phyloP scores from a whole-genome alignment of 1,140 invertebrate genomes.

The Cydia fagiglandana region DNA sequence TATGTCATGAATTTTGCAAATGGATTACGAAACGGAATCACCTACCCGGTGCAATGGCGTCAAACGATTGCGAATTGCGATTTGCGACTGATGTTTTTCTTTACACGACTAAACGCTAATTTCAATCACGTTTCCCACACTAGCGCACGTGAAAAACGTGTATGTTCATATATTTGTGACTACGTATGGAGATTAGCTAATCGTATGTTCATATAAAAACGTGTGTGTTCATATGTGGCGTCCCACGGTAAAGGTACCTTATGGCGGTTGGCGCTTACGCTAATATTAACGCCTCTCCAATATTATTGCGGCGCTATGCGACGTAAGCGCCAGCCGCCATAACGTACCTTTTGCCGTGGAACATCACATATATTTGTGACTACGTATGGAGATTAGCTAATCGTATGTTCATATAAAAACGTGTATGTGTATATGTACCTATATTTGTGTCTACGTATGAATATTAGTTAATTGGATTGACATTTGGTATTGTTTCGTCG shows the following conservation, averaged over 20 bases:
- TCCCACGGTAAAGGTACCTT: too few species aligned
- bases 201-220: not conserved
- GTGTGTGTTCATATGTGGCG: not conserved
- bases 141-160: not conserved
- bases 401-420: not conserved
- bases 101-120: not conserved
- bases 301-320: too few species aligned
- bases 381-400: not conserved
- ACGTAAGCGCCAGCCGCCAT: too few species aligned
- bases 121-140: not conserved
- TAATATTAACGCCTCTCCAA: too few species aligned
- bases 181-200: not conserved
- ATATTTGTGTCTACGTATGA: not conserved
- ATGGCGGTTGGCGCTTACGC: too few species aligned
- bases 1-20: too few species aligned
- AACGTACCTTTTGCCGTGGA: too few species aligned
- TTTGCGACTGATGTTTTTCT: not conserved
- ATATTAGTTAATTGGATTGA: conserved; percentile 17
- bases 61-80: not conserved
- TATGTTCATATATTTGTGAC: not conserved
- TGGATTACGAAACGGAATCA: too few species aligned
- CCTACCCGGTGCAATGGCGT: not conserved
- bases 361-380: too few species aligned
- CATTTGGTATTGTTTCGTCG: conserved; percentile 19
- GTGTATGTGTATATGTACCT: not conserved